Conservation (phyloP, 2,888 invertebrate species). For the Archaeoteleia sp. region DNA sequence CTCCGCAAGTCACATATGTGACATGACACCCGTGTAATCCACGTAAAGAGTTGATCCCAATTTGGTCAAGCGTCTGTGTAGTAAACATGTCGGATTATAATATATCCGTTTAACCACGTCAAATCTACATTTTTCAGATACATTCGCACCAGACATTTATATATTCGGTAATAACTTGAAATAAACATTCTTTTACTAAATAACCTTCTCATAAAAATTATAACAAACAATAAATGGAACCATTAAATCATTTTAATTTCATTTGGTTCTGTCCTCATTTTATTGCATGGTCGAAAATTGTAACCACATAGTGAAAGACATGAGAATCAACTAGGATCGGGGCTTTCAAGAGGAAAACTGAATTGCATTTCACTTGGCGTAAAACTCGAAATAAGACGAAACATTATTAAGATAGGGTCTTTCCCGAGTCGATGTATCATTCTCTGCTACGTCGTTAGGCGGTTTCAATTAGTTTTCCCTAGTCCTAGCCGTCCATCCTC, state of each 20-base stretch:
- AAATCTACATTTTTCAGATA: slow-evolving; percentile 42
- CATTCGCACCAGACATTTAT: too few relatives aligned
- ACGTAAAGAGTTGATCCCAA: slow-evolving; percentile 72
- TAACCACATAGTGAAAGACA: not conserved
- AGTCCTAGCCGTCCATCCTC: slow-evolving; percentile 56
- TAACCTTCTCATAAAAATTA: not conserved
- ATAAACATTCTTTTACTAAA: slow-evolving; percentile 11
- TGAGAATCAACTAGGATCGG: slow-evolving; percentile 23
- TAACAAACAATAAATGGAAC: too few relatives aligned
- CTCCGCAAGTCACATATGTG: slow-evolving; percentile 60
- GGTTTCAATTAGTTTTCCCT: slow-evolving; percentile 74
- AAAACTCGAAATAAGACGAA: slow-evolving; percentile 65
- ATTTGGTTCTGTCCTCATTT: too few relatives aligned
- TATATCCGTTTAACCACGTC: slow-evolving; percentile 37
- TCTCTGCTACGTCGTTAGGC: slow-evolving; percentile 73
- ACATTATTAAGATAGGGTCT: slow-evolving; percentile 70
- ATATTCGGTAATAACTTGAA: slow-evolving; percentile 23
- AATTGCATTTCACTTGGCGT: slow-evolving; percentile 64
- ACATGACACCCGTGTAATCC: slow-evolving; percentile 71
- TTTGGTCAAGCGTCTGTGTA: slow-evolving; percentile 64
- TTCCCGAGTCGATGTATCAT: slow-evolving; percentile 73
- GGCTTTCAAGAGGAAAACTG: slow-evolving; percentile 45
- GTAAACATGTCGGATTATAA: slow-evolving; percentile 49
- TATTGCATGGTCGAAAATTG: too few relatives aligned
- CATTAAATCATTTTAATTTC: too few relatives aligned